Evolutionary conservation across 35 echinoderm and acorn worm genomes (phyloP).

Genomic region (Heliocidaris tuberculata): DNA sequence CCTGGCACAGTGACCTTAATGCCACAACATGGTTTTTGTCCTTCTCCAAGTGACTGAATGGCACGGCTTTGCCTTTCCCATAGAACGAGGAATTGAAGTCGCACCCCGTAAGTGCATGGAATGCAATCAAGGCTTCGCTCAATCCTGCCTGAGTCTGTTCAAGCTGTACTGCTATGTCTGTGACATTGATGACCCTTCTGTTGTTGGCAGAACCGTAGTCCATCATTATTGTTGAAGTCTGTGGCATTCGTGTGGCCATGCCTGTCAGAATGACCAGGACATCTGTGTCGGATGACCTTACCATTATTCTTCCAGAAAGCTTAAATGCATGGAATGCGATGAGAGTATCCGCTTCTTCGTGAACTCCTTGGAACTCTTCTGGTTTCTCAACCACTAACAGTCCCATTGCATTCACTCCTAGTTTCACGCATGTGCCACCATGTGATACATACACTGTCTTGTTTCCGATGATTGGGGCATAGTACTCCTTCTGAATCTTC

Average conservation of each 20-base stretch:
- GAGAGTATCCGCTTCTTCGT: neutral
- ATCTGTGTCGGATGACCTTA: constrained; percentile 58
- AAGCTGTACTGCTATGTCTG: constrained; percentile 44
- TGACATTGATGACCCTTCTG: constrained; percentile 56
- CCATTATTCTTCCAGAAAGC: constrained; percentile 47
- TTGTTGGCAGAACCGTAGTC: constrained; percentile 55
- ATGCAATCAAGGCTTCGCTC: constrained; percentile 49
- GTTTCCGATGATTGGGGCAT: constrained; percentile 23
- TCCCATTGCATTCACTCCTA: too few species aligned
- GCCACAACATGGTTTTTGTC: too few species aligned
- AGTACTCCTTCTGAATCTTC: too few species aligned
- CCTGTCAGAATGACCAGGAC: constrained; percentile 55
- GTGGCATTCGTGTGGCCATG: constrained; percentile 50
- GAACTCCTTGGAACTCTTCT: neutral
- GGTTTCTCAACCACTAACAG: neutral
- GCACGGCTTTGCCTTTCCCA: constrained; percentile 28
- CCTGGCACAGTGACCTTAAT: too few species aligned
- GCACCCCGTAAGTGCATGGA: constrained; percentile 46
- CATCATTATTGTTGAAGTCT: constrained; percentile 54
- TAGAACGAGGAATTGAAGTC: constrained; percentile 47
- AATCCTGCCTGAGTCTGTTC: constrained; percentile 47
- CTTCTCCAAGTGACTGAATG: too few species aligned
- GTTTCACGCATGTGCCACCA: too few species aligned
- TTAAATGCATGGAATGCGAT: constrained; percentile 43
- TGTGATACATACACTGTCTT: constrained; percentile 13